A percentile compares a stretch with the other conserved stretches of the same genome.
These are phyloP conservation scores for Drosophila pectinifera DNA, from an alignment of 1,140 invertebrate species.

Conservation along the genomic window DNA sequence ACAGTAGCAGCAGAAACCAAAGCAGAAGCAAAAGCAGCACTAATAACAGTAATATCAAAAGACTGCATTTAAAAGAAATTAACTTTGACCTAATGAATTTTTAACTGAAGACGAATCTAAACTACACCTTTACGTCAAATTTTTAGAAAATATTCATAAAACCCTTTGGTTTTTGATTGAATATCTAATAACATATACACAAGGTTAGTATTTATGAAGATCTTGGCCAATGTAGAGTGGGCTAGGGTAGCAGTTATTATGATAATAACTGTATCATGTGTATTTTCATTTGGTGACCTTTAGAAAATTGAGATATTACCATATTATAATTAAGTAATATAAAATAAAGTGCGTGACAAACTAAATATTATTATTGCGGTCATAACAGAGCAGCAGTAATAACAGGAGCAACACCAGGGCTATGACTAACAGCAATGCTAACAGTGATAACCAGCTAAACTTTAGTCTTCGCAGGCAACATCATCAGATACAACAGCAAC, in stretches of 20 bases:
- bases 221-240: too few relatives aligned
- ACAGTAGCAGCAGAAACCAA: background rate
- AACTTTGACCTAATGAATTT: background rate
- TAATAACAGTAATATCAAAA: background rate
- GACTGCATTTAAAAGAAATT: background rate
- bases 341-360: background rate
- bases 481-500: background rate
- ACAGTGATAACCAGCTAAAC: background rate
- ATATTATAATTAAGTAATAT: background rate
- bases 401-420: background rate
- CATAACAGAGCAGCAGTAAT: background rate
- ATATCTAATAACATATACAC: too few relatives aligned
- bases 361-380: background rate
- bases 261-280: background rate
- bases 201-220: background rate
- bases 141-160: too few relatives aligned
- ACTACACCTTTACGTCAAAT: too few relatives aligned
- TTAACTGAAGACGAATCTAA: too few relatives aligned
- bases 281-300: background rate
- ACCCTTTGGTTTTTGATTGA: background rate
- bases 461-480: background rate
- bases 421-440: conserved; percentile 8
- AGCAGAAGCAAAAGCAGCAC: background rate
- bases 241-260: too few relatives aligned
- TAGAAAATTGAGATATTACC: background rate